Evolutionary conservation across 1,140 invertebrate genomes (phyloP).

Genomic region (Brachionus koreanus): DNA sequence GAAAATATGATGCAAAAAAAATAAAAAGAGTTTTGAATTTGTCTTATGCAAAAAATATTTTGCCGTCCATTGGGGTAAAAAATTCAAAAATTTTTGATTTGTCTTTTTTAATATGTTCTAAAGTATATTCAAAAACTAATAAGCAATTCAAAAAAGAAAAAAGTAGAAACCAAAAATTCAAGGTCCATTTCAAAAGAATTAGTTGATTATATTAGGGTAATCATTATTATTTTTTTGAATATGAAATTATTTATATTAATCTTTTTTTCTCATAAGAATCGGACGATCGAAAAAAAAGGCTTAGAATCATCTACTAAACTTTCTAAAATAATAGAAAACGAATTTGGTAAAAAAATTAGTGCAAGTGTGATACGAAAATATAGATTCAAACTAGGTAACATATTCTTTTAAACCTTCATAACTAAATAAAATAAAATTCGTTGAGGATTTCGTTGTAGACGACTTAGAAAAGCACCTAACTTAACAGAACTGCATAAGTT

Average conservation of each 20-base stretch:
- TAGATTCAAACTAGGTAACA: not conserved
- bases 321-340: too few species aligned
- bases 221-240: not conserved
- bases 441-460: not conserved
- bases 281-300: too few species aligned
- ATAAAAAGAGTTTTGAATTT: not conserved
- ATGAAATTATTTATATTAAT: not conserved
- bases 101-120: not conserved
- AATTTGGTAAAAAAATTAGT: too few species aligned
- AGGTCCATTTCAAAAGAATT: too few species aligned
- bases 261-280: too few species aligned
- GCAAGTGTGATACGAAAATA: constrained; percentile 10
- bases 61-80: too few species aligned
- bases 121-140: not conserved
- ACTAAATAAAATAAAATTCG: not conserved
- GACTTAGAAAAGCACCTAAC: not conserved
- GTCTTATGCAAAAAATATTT: too few species aligned
- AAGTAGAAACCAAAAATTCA: too few species aligned
- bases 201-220: not conserved
- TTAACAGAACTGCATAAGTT: not conserved
- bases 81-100: not conserved
- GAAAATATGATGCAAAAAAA: not conserved
- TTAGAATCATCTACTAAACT: too few species aligned
- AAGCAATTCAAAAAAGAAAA: not conserved
- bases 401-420: not conserved